Base-by-base conservation (phyloP, 2,888 invertebrate genomes). In the Ichneumoninae sp. region DNA sequence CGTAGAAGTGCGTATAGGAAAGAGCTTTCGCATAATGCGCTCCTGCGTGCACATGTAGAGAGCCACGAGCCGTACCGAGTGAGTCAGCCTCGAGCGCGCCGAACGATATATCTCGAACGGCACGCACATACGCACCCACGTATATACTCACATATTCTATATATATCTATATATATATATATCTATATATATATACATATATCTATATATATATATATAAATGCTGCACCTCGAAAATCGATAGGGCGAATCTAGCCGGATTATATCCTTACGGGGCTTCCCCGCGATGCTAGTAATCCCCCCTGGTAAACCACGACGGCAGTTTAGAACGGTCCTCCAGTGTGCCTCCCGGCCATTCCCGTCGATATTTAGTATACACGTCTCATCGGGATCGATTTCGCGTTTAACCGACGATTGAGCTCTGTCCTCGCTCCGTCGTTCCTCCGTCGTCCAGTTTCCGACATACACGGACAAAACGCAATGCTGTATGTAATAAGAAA, bases 231-330 rank as follows among this genome's bases (percentile, higher is more conserved):
- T 90, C 90, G 86, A 92, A 93, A 93, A 93, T 93, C 93, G 93
- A 93, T 93, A 93, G 90, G 91, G 91, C 91, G 91, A 93, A 93
- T 93, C 92, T 92, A 93, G 92, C 90, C 89, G 91, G 93, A 92
- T 92, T 92, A 92, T 92, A 92, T 92, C 90, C 92, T 92, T 91
- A 91, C 89, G 91, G 91, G 93, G 93, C 92, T 93, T 93, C 93
- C 76, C 90, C 91, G 90, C 90, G 91, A 93, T 92, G 90, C 91
- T 89, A 86, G 91, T 91, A 91, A 92, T 91, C 91, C 90, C 86
- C 80, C 83, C 86, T 75, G 82, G 89, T 91, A 90, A 83, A 84
- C 84, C 84, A 81, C 83, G 80, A 80, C 80, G 77, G 78, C 70
- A 87, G 82, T 84, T 85, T 86, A 82, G 81, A 86, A 80, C 71